These are phyloP conservation scores for Agonopterix subpropinquella DNA, from an alignment of 2,888 invertebrate genomes.

Conservation along the genomic window DNA sequence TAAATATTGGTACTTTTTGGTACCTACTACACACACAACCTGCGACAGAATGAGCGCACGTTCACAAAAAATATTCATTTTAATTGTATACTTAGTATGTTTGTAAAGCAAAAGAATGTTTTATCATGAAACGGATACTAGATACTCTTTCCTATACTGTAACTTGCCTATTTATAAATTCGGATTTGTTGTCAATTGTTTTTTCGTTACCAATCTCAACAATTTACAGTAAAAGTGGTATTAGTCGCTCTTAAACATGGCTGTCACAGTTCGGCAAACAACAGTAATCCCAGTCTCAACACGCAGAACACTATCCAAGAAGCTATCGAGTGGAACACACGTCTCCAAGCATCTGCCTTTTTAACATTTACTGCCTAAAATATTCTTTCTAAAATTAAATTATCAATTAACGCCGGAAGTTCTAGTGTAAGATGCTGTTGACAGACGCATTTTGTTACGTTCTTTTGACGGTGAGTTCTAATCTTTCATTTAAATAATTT, in stretches of 20 bases:
- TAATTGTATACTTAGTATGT: no score
- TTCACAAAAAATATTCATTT: no score
- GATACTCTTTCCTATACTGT: no score
- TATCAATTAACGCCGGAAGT: background rate
- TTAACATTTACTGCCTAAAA: no score
- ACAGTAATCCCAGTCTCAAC: conserved; percentile 30
- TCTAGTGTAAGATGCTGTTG: conserved; percentile 43
- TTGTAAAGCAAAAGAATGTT: no score
- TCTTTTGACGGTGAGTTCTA: conserved; percentile 46
- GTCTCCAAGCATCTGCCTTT: conserved; percentile 13
- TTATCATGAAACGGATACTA: no score
- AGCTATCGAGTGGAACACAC: conserved; percentile 45
- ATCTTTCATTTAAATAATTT: no score
- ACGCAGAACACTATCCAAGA: conserved; percentile 33
- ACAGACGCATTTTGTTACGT: conserved; percentile 36
- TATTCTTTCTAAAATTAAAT: conserved; percentile 1
- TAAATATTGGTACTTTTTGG: no score
- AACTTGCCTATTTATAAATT: no score
- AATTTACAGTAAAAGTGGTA: conserved; percentile 19
- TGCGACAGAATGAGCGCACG: no score
- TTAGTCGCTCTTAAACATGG: conserved; percentile 29
- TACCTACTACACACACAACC: no score
- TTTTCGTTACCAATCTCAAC: background rate
- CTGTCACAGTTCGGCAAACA: conserved; percentile 39
- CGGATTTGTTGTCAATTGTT: no score